These are phyloP conservation scores for Pipistrellus nathusii DNA, from an alignment of 2,797 vertebrate genomes.

Conservation along the genomic window DNA sequence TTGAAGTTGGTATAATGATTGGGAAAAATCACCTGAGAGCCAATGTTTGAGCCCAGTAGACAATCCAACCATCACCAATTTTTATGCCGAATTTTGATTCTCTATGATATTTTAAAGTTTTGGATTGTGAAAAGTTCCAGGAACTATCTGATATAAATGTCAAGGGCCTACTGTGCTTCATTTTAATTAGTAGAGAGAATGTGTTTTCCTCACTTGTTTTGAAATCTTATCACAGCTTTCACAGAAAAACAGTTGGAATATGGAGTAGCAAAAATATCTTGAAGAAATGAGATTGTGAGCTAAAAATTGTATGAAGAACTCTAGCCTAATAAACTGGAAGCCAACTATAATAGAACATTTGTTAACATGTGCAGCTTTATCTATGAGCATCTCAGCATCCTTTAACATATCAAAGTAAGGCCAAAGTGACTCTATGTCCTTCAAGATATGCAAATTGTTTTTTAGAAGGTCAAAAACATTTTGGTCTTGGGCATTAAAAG, in stretches of 20 bases:
- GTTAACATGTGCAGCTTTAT: background rate
- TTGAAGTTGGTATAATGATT: background rate
- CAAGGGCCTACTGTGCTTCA: slow-evolving; percentile 56
- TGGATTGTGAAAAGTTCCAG: slow-evolving; percentile 16
- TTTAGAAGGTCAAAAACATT: slow-evolving; percentile 36
- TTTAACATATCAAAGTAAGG: slow-evolving; percentile 6
- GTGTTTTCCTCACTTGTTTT: slow-evolving; percentile 58
- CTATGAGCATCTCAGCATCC: background rate
- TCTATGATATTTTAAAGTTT: slow-evolving; percentile 34
- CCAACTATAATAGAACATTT: background rate
- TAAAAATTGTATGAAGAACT: slow-evolving; percentile 43
- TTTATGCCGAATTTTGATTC: background rate
- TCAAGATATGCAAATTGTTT: background rate
- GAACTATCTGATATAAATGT: slow-evolving; percentile 60
- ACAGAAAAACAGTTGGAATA: slow-evolving; percentile 38
- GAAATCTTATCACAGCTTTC: slow-evolving; percentile 46
- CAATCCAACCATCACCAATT: background rate
- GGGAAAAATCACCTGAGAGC: background rate
- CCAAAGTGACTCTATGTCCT: background rate
- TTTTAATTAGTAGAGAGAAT: slow-evolving; percentile 73
- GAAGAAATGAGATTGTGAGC: slow-evolving; percentile 17
- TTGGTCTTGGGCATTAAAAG: slow-evolving; percentile 39
- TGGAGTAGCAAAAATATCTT: slow-evolving; percentile 44
- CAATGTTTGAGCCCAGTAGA: background rate
- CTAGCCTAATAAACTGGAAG: slow-evolving; percentile 14